These are phyloP conservation scores for Paracyprichromis sp. DNA, from an alignment of 2,113 vertebrate species.

Conservation along the genomic window DNA sequence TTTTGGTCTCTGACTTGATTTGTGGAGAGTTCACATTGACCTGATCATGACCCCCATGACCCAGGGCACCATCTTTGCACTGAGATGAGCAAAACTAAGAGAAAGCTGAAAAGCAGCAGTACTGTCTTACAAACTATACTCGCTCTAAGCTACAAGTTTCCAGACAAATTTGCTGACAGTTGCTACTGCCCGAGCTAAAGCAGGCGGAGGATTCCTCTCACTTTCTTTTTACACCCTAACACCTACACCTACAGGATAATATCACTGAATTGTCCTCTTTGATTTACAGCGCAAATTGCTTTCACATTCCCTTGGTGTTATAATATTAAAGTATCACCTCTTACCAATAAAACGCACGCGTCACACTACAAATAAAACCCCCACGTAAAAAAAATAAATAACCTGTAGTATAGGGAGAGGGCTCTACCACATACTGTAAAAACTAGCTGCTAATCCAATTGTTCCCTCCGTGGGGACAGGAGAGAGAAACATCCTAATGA, in stretches of 20 bases:
- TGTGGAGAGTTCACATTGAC: background rate
- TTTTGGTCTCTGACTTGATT: background rate
- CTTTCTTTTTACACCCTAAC: background rate
- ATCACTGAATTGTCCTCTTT: background rate
- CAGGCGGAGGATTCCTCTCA: background rate
- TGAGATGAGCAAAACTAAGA: background rate
- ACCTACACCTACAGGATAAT: background rate
- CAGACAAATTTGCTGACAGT: background rate
- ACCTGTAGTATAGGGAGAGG: background rate
- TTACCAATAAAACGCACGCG: constrained; percentile 6
- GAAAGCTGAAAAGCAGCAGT: background rate
- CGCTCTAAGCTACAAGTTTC: background rate
- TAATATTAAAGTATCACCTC: constrained; percentile 16
- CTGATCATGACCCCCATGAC: background rate
- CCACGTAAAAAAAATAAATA: background rate
- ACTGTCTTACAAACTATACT: background rate
- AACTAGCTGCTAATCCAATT: constrained; percentile 49
- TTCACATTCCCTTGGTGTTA: background rate
- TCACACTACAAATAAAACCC: background rate
- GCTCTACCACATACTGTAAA: background rate
- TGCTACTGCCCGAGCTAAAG: background rate
- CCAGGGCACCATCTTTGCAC: background rate
- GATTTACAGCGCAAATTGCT: background rate
- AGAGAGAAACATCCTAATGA: constrained; percentile 40
- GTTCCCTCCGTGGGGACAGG: constrained; percentile 18